Base-by-base conservation (phyloP, 2,888 invertebrate genomes). In the Hirtodrosophila alboralis region DNA sequence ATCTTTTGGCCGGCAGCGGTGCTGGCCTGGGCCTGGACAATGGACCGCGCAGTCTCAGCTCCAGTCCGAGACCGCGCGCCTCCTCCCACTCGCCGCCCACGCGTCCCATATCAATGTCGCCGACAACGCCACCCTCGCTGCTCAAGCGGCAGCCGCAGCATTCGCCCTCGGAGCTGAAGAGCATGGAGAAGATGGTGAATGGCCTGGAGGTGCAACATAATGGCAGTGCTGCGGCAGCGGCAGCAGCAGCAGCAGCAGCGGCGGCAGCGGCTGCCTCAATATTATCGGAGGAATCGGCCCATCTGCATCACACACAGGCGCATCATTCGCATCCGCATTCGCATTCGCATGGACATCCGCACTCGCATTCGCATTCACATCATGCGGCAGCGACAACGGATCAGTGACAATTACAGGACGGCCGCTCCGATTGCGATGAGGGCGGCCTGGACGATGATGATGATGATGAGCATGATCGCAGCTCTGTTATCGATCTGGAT, bases 101-200 rank as follows among this genome's bases (percentile, higher is more conserved):
- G 52, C 88, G 91, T 45, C 90, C 91, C 68, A 90, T 91, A 37
- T 91, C 91, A 14, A 89, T 90, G 85, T 91, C 91, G 45, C 92
- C 93, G 10, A 90, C 91, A 36, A 91, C 91, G 62, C 91, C 91
- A 65, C 92, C 86, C 60, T 90, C 88, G 72, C 87, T 88, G 76
- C 75, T 89, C 7, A 88, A 89, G 64, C 88, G 87, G 1, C 86
- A 88, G 43, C 87, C 65, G 80, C 91, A 84, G 56, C 87, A 86
- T 47, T 91, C 91, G 64, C 91, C 89, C 75, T 94, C 93, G 68
- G 97, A 98, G 91, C 93, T 98, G 77, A 97, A 97, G 91, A 97
- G 95, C 91, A 98, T 98, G 92, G 98, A 98, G 92, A 96, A 97
- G 90, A 98, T 98, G 98, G 97, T 98, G 77, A 98, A 97, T 91